Percentiles rank a stretch among this genome's conserved stretches.
Evolutionary conservation across 2,113 vertebrate genomes (phyloP).

Genomic region (Erythrolamprus reginae): DNA sequence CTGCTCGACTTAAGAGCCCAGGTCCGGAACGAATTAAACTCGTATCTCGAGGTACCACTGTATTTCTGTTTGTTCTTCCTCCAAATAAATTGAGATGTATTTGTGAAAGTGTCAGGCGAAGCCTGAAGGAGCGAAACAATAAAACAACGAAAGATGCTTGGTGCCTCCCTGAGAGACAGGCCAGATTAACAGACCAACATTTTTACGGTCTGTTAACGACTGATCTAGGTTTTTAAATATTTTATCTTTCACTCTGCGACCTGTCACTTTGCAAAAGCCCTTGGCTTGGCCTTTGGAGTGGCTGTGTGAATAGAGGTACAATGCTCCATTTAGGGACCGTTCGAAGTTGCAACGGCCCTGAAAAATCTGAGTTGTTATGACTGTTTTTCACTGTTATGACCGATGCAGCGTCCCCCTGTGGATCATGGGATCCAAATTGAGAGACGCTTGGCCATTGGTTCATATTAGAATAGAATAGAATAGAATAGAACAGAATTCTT

Average conservation of each 20-base stretch:
- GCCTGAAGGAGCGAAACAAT: constrained; percentile 62
- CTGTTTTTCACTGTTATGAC: background rate
- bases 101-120: constrained; percentile 63
- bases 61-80: constrained; percentile 65
- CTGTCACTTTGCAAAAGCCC: constrained; percentile 71
- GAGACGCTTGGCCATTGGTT: background rate
- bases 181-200: constrained; percentile 68
- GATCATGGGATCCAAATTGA: background rate
- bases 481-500: too few species aligned
- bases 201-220: constrained; percentile 78
- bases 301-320: constrained; percentile 51
- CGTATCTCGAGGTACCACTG: too few species aligned
- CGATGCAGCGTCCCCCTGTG: too few species aligned
- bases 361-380: background rate
- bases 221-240: constrained; percentile 76
- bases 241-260: constrained; percentile 73
- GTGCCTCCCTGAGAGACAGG: constrained; percentile 67
- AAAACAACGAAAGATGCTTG: constrained; percentile 68
- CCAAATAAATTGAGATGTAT: constrained; percentile 74
- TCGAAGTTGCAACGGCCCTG: background rate
- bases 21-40: too few species aligned
- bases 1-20: too few species aligned
- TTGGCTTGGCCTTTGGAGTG: constrained; percentile 63
- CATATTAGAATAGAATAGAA: too few species aligned
- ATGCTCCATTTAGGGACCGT: background rate